phyloP scores from a whole-genome alignment of 2,113 vertebrate species.

The Electrona antarctica region DNA sequence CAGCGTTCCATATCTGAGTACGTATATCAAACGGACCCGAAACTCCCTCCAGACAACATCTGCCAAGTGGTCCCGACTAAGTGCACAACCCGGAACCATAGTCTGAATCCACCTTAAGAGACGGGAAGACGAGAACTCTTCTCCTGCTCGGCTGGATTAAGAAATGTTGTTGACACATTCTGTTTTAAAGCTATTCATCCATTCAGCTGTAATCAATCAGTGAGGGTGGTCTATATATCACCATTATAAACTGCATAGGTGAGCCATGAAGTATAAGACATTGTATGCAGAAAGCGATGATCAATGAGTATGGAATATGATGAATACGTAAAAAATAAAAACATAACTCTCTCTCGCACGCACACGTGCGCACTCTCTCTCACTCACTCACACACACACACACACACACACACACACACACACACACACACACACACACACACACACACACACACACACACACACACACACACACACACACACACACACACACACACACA shows the following conservation, averaged over 20 bases:
- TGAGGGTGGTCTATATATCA: conserved; percentile 41
- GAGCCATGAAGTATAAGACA: conserved; percentile 15
- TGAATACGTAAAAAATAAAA: conserved; percentile 27
- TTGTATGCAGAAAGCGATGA: conserved; percentile 45
- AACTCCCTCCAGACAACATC: too few relatives aligned
- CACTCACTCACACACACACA: background rate
- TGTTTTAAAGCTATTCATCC: conserved; percentile 53
- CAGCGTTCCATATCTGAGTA: too few relatives aligned
- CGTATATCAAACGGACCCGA: too few relatives aligned
- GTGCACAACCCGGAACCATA: too few relatives aligned
- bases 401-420: background rate
- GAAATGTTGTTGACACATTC: conserved; percentile 23
- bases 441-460: background rate
- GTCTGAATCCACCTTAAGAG: too few relatives aligned
- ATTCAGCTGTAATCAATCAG: conserved; percentile 53
- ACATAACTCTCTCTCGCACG: conserved; percentile 7
- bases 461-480: background rate
- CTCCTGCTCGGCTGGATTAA: conserved; percentile 37
- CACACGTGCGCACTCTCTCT: too few relatives aligned
- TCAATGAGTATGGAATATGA: conserved; percentile 41
- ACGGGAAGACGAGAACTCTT: conserved; percentile 1
- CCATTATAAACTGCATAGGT: conserved; percentile 12
- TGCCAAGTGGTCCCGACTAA: too few relatives aligned
- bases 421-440: background rate
- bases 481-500: conserved; percentile 17